Evolutionary conservation across 2,113 vertebrate species (phyloP), one percentile per base, ranked within the genome.

Genomic region (Callocephalon fimbriatum): DNA sequence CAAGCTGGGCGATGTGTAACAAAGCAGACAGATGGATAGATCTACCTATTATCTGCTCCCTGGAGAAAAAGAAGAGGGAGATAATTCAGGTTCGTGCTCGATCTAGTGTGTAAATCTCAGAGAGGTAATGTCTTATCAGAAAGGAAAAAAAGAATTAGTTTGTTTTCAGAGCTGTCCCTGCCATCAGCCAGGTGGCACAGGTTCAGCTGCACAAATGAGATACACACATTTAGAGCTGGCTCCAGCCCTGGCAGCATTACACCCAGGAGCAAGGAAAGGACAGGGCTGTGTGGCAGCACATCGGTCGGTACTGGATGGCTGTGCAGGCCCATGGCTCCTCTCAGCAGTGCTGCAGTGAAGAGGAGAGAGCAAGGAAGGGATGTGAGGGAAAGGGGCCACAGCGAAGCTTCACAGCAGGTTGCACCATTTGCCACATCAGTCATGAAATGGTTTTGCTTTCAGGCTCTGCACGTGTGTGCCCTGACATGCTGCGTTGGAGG

Each of bases 31-130:
- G 94, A 76, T 85, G 92, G 94, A 88, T 66, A 45, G 81, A 88
- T 76, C 78, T 82, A 78, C 80, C 81, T 59, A 67, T 93, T 93
- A 92, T 93, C 53, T 95, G 78, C 90, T 96, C 92, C 81, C 68
- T 37, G 80, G 47, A 75, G 84, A 77, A 77, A 42, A 58, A 73
- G 18, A 42, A 37, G 38, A 88, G 71, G 32, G 48, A 81, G 74
- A 80, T 79, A 90, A 95, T 94, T 80, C 86, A 90, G 76, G 84
- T 81, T 94, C 76, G 32, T 81, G 90, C 88, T 97, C 89, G 70
- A 93, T 96, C 75, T 91, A 42, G 42, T 93, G 77, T 95, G 81
- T 88, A 91, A 97, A 96, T 96, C 94, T 92, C 21, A 5, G 75
- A 58, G 45, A 97, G 83, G 83, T 56, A 63, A 84, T 91, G 86